phyloP scores from a whole-genome alignment of 2,113 vertebrate species.

The Nesogale talazaci region DNA sequence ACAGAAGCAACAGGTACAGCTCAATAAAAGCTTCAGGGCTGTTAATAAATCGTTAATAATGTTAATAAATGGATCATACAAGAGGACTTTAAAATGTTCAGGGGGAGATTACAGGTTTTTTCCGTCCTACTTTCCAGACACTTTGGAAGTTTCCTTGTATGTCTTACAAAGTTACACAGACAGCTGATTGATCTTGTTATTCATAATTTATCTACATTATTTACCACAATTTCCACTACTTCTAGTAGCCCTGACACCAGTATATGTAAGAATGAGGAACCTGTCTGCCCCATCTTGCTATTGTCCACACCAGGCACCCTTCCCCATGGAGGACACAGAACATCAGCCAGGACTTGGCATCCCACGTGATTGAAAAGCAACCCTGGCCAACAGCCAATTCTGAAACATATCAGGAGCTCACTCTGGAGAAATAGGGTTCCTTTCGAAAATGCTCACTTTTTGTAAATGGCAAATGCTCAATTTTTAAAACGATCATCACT shows the following conservation, averaged over 20 bases:
- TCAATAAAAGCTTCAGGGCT: constrained; percentile 9
- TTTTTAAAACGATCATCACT: background rate
- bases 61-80: background rate
- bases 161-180: constrained; percentile 33
- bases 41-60: constrained; percentile 22
- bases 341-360: background rate
- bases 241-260: background rate
- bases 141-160: too few relatives aligned
- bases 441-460: background rate
- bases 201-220: constrained; percentile 11
- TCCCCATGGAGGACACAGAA: background rate
- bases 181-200: background rate
- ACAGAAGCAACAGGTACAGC: background rate
- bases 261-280: background rate
- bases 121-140: too few relatives aligned
- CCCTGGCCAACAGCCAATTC: too few relatives aligned
- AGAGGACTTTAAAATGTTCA: too few relatives aligned
- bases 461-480: background rate
- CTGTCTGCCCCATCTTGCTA: background rate
- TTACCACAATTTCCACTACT: background rate
- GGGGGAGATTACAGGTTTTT: too few relatives aligned
- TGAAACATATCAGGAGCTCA: background rate
- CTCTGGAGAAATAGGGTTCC: background rate
- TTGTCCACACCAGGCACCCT: background rate
- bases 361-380: background rate